Evolutionary conservation across 2,888 invertebrate genomes (phyloP), one percentile per base, ranked within the genome.

Genomic region (Ctenicera cuprea): DNA sequence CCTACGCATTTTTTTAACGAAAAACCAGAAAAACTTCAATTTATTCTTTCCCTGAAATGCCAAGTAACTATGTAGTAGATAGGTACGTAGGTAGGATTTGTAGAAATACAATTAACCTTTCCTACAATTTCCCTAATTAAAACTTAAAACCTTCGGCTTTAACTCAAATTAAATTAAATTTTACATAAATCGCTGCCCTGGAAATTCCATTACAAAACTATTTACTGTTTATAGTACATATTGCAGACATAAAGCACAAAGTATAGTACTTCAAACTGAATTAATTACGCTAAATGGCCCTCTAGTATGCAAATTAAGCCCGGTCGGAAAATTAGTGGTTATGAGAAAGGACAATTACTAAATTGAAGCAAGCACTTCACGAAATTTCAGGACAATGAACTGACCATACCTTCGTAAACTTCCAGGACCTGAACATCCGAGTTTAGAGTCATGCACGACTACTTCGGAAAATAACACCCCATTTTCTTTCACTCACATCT

Each of bases 391-490:
- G 65, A 73, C 73, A 73, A 74, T 63, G 71, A 74, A 74, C 74
- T 74, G 74, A 74, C 74, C 74, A 62, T 81, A 84, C 84, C 84
- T 84, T 86, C 77, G 85, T 85, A 76, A 86, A 86, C 78, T 84
- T 84, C 86, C 86, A 86, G 71, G 83, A 81, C 79, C 83, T 86
- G 80, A 86, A 86, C 86, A 86, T 86, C 52, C 77, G 79, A 61
- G 54, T 54, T 38, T 22, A 50, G 16, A 59, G 61, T 69, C 43
- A 74, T 48, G 57, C 71, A 68, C 63, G 41, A 50, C 33, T 63
- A 66, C 69, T 65, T 69, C 38, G 41, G 45, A 64, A 64, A 72
- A 71, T 59, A 41, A 50, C 45, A 62, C 57, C 63, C 33, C 63
- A 71, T 65, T 57, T 33, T 71, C 48, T 22, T 16, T 14, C 43